Evolutionary conservation across 1,140 invertebrate species (phyloP).

Genomic region (Bombus ignitus): DNA sequence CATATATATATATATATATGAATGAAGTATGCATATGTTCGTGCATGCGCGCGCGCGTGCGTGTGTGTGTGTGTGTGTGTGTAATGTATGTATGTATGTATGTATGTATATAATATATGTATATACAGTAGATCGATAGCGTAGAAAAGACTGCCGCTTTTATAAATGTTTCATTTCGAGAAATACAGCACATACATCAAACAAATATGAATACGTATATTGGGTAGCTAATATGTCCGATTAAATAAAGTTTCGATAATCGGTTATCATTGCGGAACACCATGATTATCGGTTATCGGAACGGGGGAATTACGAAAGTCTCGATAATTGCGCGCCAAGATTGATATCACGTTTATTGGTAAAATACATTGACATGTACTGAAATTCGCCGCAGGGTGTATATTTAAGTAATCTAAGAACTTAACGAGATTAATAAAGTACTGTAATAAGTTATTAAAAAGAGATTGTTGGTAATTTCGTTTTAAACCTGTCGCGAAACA

Average conservation of each 20-base stretch:
- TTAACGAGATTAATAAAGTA: conserved; percentile 76
- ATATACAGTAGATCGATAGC: conserved; percentile 38
- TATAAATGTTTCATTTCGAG: conserved; percentile 29
- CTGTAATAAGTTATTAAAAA: conserved; percentile 78
- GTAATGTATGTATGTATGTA: not conserved
- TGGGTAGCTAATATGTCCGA: not conserved
- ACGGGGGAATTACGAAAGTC: not conserved
- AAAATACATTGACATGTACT: conserved; percentile 18
- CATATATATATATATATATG: not conserved
- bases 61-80: not conserved
- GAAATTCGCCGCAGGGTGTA: conserved; percentile 56
- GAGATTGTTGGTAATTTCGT: not conserved
- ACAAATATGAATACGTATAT: not conserved
- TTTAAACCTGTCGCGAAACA: not conserved
- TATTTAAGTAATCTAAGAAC: conserved; percentile 75
- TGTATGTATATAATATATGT: not conserved
- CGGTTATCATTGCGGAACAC: conserved; percentile 19
- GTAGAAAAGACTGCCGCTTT: conserved; percentile 63
- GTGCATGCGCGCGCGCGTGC: not conserved
- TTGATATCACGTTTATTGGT: conserved; percentile 1
- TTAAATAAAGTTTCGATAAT: conserved; percentile 8
- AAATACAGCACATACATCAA: conserved; percentile 11
- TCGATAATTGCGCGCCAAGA: not conserved
- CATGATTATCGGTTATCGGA: conserved; percentile 17
- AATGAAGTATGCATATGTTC: not conserved